Evolutionary conservation across 2,888 invertebrate species (phyloP), one percentile per base, ranked within the genome.

Genomic region (Helobdella robusta): DNA sequence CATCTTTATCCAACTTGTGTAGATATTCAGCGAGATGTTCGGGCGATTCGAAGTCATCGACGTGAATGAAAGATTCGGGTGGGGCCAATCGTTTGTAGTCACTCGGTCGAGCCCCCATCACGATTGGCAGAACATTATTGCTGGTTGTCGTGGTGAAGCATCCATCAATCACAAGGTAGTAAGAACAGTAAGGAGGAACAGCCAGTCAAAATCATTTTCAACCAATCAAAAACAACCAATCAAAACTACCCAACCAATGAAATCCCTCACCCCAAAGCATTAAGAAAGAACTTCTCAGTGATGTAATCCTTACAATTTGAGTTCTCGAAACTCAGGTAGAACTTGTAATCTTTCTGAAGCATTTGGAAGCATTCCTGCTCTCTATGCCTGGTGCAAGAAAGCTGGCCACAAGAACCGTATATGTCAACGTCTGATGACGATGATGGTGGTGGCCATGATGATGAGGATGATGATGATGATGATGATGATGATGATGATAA

Each of bases 11-110:
- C 66, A 97, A 83, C 60, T 87, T 84, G 69, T 86, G 85, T 64
- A 97, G 83, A 80, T 93, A 94, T 34, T 86, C 85, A 32, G 94
- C 94, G 69, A 97, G 82, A 72, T 89, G 88, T 74, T 87, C 86
- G 0, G 94, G 88, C 28, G 88, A 86, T 35, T 86, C 85, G 78
- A 94, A 97, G 79, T 95, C 93, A 77, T 95, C 94, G 25, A 95
- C 91, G 81, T 95, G 94, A 68, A 97, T 88, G 81, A 89, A 95
- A 3, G 92, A 92, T 73, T 88, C 86, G 76, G 88, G 86, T 0
- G 94, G 94, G 3, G 93, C 89, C 71, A 86, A 85, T 48, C 87
- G 85, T 67, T 44, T 46, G 66, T 71, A 71, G 67, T 71, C 70
- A 52, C 66, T 59, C 2, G 58, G 52, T 11, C 64, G 54, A 15